phyloP scores from a whole-genome alignment of 1,140 invertebrate genomes.

The Leptinotarsa lineolata region DNA sequence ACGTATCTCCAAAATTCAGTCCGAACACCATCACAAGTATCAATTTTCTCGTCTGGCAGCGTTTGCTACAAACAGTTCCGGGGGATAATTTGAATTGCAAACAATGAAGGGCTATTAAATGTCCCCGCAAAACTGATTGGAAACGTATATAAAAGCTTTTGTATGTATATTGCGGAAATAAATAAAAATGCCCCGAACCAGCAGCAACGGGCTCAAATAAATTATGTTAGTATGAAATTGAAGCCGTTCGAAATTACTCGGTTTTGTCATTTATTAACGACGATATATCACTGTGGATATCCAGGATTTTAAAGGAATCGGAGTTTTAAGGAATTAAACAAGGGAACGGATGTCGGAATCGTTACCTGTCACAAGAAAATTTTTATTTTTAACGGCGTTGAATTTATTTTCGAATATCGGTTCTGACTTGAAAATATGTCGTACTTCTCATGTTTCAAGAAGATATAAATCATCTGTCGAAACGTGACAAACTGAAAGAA shows the following conservation, averaged over 20 bases:
- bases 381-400: too few species aligned
- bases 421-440: too few species aligned
- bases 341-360: too few species aligned
- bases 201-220: background rate
- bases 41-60: background rate
- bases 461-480: too few species aligned
- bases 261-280: slow-evolving; percentile 1
- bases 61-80: background rate
- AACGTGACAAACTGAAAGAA: too few species aligned
- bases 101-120: slow-evolving; percentile 3
- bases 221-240: slow-evolving; percentile 4
- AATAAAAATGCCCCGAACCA: background rate
- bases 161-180: slow-evolving; percentile 6
- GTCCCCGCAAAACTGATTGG: slow-evolving; percentile 4
- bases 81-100: slow-evolving; percentile 3
- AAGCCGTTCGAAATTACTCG: background rate
- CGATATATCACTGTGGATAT: background rate
- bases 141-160: slow-evolving; percentile 4
- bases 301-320: background rate
- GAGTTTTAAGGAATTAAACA: too few species aligned
- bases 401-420: too few species aligned
- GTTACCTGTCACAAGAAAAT: too few species aligned
- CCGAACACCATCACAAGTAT: background rate
- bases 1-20: background rate
- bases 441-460: too few species aligned